Conservation (phyloP, 64 coral and sea anemone genomes). For the Cladopsammia gracilis region DNA sequence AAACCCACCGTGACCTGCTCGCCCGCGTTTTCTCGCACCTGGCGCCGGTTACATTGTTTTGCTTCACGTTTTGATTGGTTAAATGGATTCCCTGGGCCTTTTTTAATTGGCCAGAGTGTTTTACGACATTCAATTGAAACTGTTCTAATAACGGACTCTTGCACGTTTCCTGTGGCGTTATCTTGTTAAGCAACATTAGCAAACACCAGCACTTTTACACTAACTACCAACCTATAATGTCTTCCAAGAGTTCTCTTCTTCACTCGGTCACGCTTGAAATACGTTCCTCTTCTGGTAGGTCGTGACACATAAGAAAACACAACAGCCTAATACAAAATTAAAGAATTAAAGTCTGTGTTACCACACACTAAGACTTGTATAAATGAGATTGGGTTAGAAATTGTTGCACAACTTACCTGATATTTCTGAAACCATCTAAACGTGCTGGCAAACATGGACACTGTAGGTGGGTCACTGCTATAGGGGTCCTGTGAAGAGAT, state of each 20-base stretch:
- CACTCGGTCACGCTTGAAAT: conserved; percentile 67
- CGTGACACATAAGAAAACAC: conserved; percentile 85
- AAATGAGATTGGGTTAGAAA: not conserved
- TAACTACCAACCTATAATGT: conserved; percentile 82
- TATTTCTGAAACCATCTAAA: conserved; percentile 99
- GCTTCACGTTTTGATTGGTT: too few species aligned
- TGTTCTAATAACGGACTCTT: too few species aligned
- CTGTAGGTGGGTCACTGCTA: conserved; percentile 72
- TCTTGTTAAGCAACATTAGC: too few species aligned
- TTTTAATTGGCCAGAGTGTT: too few species aligned
- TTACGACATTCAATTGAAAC: too few species aligned
- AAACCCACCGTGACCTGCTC: too few species aligned
- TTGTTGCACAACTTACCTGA: conserved; percentile 55
- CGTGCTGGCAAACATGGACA: conserved; percentile 93
- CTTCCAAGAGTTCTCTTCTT: conserved; percentile 81
- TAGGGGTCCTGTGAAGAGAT: conserved; percentile 26
- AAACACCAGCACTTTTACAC: too few species aligned
- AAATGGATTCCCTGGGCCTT: too few species aligned
- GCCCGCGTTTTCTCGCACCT: too few species aligned
- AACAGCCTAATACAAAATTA: conserved; percentile 66
- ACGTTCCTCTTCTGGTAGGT: conserved; percentile 89
- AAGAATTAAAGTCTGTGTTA: too few species aligned
- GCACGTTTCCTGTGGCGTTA: too few species aligned
- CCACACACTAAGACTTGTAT: not conserved
- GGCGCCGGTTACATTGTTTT: too few species aligned